Evolutionary conservation across 2,888 invertebrate genomes (phyloP).

Genomic region (Sesia bembeciformis): DNA sequence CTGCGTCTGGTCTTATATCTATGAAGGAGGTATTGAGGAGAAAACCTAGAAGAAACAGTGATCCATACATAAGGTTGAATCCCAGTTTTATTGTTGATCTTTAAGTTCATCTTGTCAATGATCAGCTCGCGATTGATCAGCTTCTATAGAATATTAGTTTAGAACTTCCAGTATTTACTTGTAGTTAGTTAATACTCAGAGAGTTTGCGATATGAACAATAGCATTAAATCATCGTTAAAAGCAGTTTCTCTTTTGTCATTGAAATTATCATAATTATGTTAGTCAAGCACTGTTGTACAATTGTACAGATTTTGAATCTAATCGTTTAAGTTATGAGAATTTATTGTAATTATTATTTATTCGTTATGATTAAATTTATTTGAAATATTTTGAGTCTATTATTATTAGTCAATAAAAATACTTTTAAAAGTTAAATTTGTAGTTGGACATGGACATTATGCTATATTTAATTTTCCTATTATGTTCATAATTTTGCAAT

Average conservation of each 20-base stretch:
- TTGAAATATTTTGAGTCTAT: not conserved
- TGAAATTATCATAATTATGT: no score
- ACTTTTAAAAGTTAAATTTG: no score
- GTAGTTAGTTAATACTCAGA: slow-evolving; percentile 35
- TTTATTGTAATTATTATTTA: slow-evolving; percentile 41
- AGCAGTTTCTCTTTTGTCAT: no score
- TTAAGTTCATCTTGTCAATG: slow-evolving; percentile 12
- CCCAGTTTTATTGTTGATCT: slow-evolving; percentile 50
- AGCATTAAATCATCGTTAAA: no score
- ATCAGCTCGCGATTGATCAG: no score
- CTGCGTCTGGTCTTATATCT: slow-evolving; percentile 60
- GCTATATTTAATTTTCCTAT: no score
- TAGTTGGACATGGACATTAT: no score
- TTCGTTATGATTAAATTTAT: slow-evolving; percentile 25
- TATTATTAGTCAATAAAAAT: not conserved
- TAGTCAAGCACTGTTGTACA: slow-evolving; percentile 32
- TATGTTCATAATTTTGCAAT: no score
- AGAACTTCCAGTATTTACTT: slow-evolving; percentile 20
- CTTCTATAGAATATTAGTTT: no score
- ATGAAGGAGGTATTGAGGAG: slow-evolving; percentile 48
- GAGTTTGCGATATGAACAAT: not conserved
- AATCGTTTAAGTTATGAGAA: slow-evolving; percentile 35
- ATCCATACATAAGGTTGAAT: slow-evolving; percentile 60
- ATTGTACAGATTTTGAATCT: slow-evolving; percentile 68
- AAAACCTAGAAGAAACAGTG: slow-evolving; percentile 59